Percentiles rank a stretch among this genome's conserved stretches.
Evolutionary conservation across 2,113 vertebrate genomes (phyloP).

Genomic region (Coturnix japonica): DNA sequence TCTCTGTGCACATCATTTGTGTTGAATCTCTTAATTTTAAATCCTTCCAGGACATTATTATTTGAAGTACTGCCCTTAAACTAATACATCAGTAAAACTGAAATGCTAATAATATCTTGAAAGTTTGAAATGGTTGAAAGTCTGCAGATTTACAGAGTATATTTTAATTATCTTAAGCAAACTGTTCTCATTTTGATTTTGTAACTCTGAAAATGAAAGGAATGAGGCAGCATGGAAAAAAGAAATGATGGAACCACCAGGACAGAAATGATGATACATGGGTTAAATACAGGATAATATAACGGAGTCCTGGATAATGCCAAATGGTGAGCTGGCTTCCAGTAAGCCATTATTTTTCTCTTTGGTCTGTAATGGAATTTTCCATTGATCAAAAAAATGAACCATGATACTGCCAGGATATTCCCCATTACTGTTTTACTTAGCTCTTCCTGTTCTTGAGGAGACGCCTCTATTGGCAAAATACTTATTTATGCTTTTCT

Average conservation of each 20-base stretch:
- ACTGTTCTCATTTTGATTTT: conserved; percentile 44
- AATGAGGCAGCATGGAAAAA: conserved; percentile 20
- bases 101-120: neutral
- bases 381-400: neutral
- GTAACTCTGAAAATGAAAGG: conserved; percentile 11
- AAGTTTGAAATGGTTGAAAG: neutral
- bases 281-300: conserved; percentile 23
- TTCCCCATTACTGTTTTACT: neutral
- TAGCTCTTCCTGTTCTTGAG: neutral
- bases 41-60: neutral
- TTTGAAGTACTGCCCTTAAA: neutral
- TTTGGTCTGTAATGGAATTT: neutral
- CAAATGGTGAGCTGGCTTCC: conserved; percentile 12
- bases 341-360: neutral
- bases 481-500: neutral
- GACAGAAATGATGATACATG: conserved; percentile 29
- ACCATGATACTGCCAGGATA: neutral
- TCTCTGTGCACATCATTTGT: neutral
- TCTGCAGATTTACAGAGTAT: neutral
- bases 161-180: conserved; percentile 11
- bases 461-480: neutral
- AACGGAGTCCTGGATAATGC: conserved; percentile 27
- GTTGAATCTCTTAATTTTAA: neutral
- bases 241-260: conserved; percentile 33
- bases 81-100: neutral